Evolutionary conservation across 1,140 invertebrate species (phyloP).

Genomic region (Amyelois transitella): DNA sequence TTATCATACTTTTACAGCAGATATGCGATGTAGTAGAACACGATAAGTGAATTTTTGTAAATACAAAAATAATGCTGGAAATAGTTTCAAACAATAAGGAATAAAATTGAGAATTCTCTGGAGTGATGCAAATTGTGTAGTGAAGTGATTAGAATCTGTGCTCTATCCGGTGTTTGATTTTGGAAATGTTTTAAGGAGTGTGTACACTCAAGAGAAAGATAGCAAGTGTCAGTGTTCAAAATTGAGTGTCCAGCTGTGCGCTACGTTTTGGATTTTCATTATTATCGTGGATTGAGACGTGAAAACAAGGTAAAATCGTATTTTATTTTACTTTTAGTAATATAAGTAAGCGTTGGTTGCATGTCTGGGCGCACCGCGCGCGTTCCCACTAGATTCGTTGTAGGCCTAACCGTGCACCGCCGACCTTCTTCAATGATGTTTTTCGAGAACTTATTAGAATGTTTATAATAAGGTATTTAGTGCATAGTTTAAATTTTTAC

Average conservation of each 20-base stretch:
- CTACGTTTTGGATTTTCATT: slow-evolving; percentile 45
- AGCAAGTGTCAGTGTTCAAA: slow-evolving; percentile 22
- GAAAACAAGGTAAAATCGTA: slow-evolving; percentile 41
- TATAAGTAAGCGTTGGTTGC: slow-evolving; percentile 13
- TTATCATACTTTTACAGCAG: neutral
- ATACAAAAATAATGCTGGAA: neutral
- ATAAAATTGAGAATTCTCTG: neutral
- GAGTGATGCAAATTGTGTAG: neutral
- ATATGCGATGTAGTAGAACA: neutral
- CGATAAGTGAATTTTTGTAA: too few species aligned
- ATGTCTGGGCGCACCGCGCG: slow-evolving; percentile 9
- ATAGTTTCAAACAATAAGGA: neutral
- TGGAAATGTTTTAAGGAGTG: neutral
- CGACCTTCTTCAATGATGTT: neutral
- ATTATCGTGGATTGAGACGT: slow-evolving; percentile 40
- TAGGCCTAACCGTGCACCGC: slow-evolving; percentile 37
- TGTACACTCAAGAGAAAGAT: neutral
- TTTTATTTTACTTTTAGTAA: slow-evolving; percentile 14
- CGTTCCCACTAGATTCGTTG: slow-evolving; percentile 13
- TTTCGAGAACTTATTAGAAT: slow-evolving; percentile 7
- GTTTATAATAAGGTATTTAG: too few species aligned
- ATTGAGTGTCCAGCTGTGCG: slow-evolving; percentile 33
- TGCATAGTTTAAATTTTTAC: too few species aligned
- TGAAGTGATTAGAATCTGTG: slow-evolving; percentile 6
- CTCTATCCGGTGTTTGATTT: neutral